Percentiles rank a stretch among this genome's conserved stretches.
These are phyloP conservation scores for Pristionchus mayeri DNA, from an alignment of 2,888 invertebrate genomes.

Conservation along the genomic window DNA sequence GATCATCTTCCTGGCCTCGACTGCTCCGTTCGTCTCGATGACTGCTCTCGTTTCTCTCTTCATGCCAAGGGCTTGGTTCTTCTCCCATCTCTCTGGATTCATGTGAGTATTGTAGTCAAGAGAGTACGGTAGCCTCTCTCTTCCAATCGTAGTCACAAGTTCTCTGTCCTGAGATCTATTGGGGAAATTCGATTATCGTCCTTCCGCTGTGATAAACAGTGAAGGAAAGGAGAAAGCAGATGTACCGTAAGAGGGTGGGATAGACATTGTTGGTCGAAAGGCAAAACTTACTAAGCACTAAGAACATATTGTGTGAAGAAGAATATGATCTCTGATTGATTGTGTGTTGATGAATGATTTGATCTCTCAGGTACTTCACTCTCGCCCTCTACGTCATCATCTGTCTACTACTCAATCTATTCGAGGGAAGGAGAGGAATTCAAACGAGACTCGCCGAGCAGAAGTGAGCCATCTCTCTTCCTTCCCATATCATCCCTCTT, in stretches of 20 bases:
- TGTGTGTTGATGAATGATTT: background rate
- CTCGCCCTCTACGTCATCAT: slow-evolving; percentile 73
- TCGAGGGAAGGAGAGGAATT: slow-evolving; percentile 61
- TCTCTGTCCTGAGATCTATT: background rate
- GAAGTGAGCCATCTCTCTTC: background rate
- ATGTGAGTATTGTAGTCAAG: slow-evolving; percentile 54
- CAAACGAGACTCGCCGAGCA: background rate
- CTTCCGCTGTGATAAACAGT: slow-evolving; percentile 25
- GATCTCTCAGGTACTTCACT: slow-evolving; percentile 67
- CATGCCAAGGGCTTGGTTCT: slow-evolving; percentile 74
- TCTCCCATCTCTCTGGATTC: slow-evolving; percentile 71
- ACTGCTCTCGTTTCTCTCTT: slow-evolving; percentile 70
- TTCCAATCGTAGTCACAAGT: no score
- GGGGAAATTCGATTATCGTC: background rate
- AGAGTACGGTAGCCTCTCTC: no score
- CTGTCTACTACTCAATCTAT: slow-evolving; percentile 72
- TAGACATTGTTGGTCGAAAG: background rate
- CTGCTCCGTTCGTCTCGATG: slow-evolving; percentile 66
- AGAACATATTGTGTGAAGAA: no score
- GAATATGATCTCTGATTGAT: no score
- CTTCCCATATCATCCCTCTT: background rate
- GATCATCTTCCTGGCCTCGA: slow-evolving; percentile 31
- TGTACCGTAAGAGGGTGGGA: background rate
- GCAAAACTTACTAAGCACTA: no score
- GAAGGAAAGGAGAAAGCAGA: background rate